Conservation (phyloP, 2,888 invertebrate species). For the Leptarthrus brevirostris region DNA sequence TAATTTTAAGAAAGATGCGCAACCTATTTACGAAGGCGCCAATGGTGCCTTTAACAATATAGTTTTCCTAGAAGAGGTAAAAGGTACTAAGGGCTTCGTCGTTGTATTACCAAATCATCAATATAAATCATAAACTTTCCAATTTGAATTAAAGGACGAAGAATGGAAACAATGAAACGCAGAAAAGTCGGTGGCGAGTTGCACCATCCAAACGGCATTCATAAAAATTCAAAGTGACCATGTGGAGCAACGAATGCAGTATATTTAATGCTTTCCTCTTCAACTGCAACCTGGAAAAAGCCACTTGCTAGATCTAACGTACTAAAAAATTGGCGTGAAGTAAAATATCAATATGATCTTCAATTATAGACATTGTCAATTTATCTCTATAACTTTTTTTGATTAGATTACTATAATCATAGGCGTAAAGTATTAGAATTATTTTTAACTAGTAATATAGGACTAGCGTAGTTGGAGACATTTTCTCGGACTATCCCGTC, state of each 20-base stretch:
- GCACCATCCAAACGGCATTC: slow-evolving; percentile 61
- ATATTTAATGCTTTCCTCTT: slow-evolving; percentile 8
- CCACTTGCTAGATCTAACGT: slow-evolving; percentile 4
- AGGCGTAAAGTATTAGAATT: neutral
- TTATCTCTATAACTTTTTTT: neutral
- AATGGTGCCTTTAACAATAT: no score
- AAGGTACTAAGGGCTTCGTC: no score
- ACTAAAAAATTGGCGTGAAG: neutral
- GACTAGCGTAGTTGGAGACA: neutral
- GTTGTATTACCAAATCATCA: slow-evolving; percentile 44
- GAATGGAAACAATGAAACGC: slow-evolving; percentile 47
- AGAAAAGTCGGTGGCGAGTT: slow-evolving; percentile 61
- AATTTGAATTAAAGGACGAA: slow-evolving; percentile 38
- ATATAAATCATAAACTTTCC: slow-evolving; percentile 23
- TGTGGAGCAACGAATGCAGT: slow-evolving; percentile 7
- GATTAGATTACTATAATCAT: neutral
- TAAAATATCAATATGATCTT: slow-evolving; percentile 10
- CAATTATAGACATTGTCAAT: neutral
- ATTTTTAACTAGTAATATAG: neutral
- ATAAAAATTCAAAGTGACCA: slow-evolving; percentile 1
- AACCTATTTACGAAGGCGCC: no score
- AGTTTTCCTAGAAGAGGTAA: no score
- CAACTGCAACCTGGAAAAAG: neutral
- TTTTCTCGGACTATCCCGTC: slow-evolving; percentile 5
- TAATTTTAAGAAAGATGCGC: no score